Conservation (phyloP, 2,113 vertebrate genomes). For the Danio rerio region DNA sequence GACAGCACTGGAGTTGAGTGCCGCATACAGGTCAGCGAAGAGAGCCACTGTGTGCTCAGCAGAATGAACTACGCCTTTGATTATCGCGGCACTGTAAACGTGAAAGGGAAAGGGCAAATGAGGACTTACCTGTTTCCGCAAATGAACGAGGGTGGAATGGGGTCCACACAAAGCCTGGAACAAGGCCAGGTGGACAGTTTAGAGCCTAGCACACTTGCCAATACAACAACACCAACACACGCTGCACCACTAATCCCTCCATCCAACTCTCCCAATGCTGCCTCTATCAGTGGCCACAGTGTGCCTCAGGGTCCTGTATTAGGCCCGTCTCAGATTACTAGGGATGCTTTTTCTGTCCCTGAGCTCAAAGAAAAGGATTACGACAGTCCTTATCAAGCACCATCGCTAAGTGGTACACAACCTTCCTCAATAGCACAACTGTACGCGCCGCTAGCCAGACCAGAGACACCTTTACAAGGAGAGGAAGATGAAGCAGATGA, state of each 20-base stretch:
- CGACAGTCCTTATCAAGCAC: constrained; percentile 51
- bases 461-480: constrained; percentile 51
- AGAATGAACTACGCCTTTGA: constrained; percentile 96
- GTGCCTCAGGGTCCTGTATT: constrained; percentile 49
- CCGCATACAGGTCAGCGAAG: constrained; percentile 96
- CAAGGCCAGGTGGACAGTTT: constrained; percentile 79
- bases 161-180: constrained; percentile 82
- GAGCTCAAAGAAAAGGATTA: constrained; percentile 22
- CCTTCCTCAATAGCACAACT: constrained; percentile 57
- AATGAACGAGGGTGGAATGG: constrained; percentile 80
- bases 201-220: background rate
- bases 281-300: constrained; percentile 23
- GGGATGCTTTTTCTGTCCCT: constrained; percentile 39
- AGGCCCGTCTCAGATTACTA: constrained; percentile 32
- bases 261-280: constrained; percentile 72
- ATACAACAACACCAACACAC: background rate
- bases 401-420: constrained; percentile 55
- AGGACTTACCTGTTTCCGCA: constrained; percentile 97
- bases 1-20: constrained; percentile 97
- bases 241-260: constrained; percentile 63
- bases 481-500: constrained; percentile 78
- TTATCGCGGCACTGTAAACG: constrained; percentile 97
- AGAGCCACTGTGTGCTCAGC: constrained; percentile 89
- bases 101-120: constrained; percentile 99
- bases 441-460: constrained; percentile 61